Evolutionary conservation across 2,888 invertebrate genomes (phyloP), one percentile per base, ranked within the genome.

Genomic region (Lasioglossum lativentre): DNA sequence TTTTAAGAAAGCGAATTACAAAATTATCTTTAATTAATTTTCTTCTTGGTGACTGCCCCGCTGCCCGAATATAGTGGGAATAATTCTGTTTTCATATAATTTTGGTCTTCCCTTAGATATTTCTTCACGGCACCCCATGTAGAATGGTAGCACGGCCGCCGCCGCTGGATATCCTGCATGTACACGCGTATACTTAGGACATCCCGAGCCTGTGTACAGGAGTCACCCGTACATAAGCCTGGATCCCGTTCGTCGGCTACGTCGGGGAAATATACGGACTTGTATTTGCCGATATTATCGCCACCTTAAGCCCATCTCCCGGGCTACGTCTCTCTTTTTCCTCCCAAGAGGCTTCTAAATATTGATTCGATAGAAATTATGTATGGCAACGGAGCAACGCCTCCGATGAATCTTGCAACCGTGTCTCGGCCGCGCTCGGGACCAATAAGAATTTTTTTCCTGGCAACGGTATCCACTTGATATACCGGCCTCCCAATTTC

Each of bases 221-320:
- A 82, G 86, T 86, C 86, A 87, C 86, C 78, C 83, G 78, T 80
- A 85, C 78, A 83, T 80, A 86, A 81, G 75, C 86, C 72, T 23
- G 34, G 88, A 90, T 92, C 88, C 89, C 92, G 92, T 92, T 92
- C 86, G 86, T 89, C 86, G 91, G 87, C 77, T 86, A 82, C 90
- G 86, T 88, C 79, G 82, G 70, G 75, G 83, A 88, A 89, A 81
- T 84, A 85, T 86, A 89, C 86, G 73, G 75, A 86, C 83, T 77
- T 79, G 72, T 72, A 82, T 82, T 76, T 74, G 68, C 75, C 80
- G 90, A 89, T 89, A 89, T 86, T 89, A 89, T 89, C 88, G 82
- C 68, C 79, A 78, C 56, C 77, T 89, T 86, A 87, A 77, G 89
- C 79, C 80, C 68, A 56, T 74, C 70, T 47, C 47, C 75, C 82